phyloP scores from a whole-genome alignment of 2,797 vertebrate genomes.

The Gambelia wislizenii region DNA sequence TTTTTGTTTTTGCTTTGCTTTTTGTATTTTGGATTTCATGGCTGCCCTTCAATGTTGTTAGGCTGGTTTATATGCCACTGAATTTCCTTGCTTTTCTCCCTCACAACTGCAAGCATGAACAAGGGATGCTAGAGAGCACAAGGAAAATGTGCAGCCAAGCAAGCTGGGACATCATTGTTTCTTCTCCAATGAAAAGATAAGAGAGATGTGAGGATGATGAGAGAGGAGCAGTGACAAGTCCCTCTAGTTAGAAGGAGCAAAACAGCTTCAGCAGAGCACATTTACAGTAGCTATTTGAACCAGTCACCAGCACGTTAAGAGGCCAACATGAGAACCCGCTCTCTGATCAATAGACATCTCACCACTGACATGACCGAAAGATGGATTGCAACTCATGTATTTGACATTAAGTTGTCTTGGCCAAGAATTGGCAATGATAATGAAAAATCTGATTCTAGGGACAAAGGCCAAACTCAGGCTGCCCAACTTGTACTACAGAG shows the following conservation, averaged over 20 bases:
- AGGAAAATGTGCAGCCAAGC: neutral
- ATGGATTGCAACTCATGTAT: neutral
- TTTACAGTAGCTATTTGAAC: neutral
- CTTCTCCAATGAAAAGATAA: neutral
- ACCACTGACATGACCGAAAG: neutral
- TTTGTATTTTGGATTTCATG: too few relatives aligned
- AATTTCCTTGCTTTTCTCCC: neutral
- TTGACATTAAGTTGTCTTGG: neutral
- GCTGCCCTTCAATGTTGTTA: too few relatives aligned
- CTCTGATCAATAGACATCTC: neutral
- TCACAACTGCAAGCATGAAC: neutral
- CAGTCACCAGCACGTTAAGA: neutral
- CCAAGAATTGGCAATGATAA: conserved; percentile 5
- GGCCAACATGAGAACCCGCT: neutral
- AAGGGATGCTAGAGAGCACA: too few relatives aligned
- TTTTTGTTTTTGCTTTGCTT: too few relatives aligned
- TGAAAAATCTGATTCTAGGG: neutral
- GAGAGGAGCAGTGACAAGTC: too few relatives aligned
- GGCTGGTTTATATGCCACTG: neutral
- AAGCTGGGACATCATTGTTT: neutral
- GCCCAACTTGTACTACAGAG: conserved; percentile 25
- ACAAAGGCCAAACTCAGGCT: neutral
- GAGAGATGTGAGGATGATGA: neutral
- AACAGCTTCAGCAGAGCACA: neutral
- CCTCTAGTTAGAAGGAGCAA: neutral